phyloP scores from a whole-genome alignment of 2,888 invertebrate species.

The Trissoscelio sp. region DNA sequence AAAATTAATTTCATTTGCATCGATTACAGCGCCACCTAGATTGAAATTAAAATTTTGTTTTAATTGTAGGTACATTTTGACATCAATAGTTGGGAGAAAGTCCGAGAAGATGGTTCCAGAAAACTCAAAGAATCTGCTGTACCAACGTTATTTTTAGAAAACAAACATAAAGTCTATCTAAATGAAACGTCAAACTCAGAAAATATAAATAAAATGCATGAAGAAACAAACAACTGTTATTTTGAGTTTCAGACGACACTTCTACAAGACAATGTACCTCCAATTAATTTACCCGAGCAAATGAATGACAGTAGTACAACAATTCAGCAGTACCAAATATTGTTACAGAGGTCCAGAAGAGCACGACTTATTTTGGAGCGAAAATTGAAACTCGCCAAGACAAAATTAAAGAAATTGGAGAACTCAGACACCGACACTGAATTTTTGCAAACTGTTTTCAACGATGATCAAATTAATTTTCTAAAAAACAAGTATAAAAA shows the following conservation, averaged over 20 bases:
- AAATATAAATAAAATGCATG: too few species aligned
- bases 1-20: too few species aligned
- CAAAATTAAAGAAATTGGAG: not conserved
- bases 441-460: not conserved
- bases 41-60: too few species aligned
- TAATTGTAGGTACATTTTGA: not conserved
- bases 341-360: not conserved
- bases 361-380: not conserved
- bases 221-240: too few species aligned
- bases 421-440: not conserved
- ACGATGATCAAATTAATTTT: slow-evolving; percentile 3
- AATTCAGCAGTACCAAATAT: slow-evolving; percentile 9
- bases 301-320: too few species aligned
- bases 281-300: too few species aligned
- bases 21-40: too few species aligned
- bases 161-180: too few species aligned
- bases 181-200: too few species aligned
- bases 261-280: too few species aligned
- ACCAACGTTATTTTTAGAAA: not conserved
- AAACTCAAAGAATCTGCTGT: slow-evolving; percentile 2
- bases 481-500: not conserved
- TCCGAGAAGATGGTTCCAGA: not conserved
- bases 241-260: too few species aligned
- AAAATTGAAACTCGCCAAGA: not conserved
- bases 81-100: not conserved